Conservation (phyloP, 2,113 vertebrate genomes). For the Ginglymostoma cirratum region DNA sequence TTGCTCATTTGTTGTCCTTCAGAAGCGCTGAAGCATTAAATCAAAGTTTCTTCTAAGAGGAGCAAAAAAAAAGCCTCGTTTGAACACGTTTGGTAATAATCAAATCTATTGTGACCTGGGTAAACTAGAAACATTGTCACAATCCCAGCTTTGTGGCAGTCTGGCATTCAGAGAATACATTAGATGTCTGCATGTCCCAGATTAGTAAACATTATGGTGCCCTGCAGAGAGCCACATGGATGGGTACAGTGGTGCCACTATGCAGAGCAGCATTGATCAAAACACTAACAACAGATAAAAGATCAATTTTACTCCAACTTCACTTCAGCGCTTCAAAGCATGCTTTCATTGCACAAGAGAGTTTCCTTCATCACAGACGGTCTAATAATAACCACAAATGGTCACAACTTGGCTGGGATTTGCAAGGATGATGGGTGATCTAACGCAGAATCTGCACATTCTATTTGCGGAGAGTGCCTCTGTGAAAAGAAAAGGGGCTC, state of each 20-base stretch:
- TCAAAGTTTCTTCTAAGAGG: background rate
- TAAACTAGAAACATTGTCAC: background rate
- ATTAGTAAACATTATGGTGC: constrained; percentile 30
- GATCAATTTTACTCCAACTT: constrained; percentile 33
- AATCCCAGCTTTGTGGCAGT: constrained; percentile 20
- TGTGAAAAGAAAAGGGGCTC: constrained; percentile 26
- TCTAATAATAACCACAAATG: constrained; percentile 30
- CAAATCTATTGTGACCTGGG: constrained; percentile 15
- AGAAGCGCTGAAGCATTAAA: background rate
- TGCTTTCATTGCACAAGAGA: constrained; percentile 25
- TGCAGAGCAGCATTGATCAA: constrained; percentile 27
- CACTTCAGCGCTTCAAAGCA: constrained; percentile 24
- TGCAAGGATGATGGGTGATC: constrained; percentile 27
- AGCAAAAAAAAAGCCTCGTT: background rate
- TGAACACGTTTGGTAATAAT: constrained; percentile 13
- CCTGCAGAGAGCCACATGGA: constrained; percentile 26
- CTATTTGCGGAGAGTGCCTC: constrained; percentile 9
- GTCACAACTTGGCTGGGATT: constrained; percentile 20
- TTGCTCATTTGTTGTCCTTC: constrained; percentile 20
- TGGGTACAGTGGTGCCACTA: constrained; percentile 19
- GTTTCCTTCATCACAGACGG: background rate
- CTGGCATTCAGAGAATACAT: constrained; percentile 17
- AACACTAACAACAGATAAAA: constrained; percentile 29
- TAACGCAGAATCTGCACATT: background rate
- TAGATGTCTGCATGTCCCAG: constrained; percentile 23